Evolutionary conservation across 2,797 vertebrate species (phyloP).

Genomic region (Sebastolobus alascanus): DNA sequence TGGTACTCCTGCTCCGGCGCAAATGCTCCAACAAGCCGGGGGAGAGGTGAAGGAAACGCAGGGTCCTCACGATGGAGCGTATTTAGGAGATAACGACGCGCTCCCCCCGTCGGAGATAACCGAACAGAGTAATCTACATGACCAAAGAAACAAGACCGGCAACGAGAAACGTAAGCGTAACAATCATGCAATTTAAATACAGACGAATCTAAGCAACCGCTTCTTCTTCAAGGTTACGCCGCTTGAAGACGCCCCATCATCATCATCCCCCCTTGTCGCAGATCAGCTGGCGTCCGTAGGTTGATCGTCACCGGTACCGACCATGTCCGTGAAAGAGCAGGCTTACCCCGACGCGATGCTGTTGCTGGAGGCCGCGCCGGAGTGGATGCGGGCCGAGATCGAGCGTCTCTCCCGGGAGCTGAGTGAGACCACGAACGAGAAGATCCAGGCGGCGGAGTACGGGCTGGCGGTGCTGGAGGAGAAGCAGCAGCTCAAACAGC

Average conservation of each 20-base stretch:
- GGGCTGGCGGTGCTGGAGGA: conserved; percentile 97
- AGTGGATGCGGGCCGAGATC: conserved; percentile 92
- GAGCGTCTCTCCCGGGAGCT: conserved; percentile 93
- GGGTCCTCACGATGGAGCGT: conserved; percentile 64
- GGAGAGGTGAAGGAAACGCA: conserved; percentile 58
- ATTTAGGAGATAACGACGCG: conserved; percentile 47
- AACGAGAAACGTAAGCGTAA: conserved; percentile 60
- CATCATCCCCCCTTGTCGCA: conserved; percentile 32
- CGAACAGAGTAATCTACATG: conserved; percentile 60
- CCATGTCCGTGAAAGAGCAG: conserved; percentile 90
- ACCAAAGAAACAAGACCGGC: conserved; percentile 65
- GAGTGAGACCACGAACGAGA: conserved; percentile 94
- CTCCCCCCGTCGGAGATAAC: conserved; percentile 64
- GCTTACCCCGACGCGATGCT: conserved; percentile 87
- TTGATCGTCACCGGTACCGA: conserved; percentile 52
- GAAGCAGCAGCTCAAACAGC: conserved; percentile 96
- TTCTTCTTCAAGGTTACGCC: conserved; percentile 78
- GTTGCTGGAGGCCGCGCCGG: conserved; percentile 86
- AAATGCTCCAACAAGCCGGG: conserved; percentile 67
- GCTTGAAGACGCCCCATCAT: conserved; percentile 72
- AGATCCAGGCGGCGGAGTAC: conserved; percentile 99
- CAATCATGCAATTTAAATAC: conserved; percentile 82
- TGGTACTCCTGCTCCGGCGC: conserved; percentile 39
- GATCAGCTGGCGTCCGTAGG: conserved; percentile 60
- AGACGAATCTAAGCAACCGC: conserved; percentile 77